Conservation (phyloP, 2,797 vertebrate genomes). For the Chelmon rostratus region DNA sequence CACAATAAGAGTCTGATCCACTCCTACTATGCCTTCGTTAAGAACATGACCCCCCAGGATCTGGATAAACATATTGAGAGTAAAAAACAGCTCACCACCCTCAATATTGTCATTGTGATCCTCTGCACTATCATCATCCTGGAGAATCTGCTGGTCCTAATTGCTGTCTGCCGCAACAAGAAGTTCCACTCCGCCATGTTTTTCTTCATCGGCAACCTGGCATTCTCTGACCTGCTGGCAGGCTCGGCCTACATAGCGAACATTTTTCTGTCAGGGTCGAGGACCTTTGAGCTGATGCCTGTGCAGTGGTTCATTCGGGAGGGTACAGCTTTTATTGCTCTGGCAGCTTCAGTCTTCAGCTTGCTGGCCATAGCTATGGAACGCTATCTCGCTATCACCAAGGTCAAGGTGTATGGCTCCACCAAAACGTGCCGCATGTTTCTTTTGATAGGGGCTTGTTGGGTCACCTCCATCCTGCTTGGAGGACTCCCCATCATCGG, state of each 20-base stretch:
- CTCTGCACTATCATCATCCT: constrained; percentile 93
- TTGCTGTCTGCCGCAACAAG: constrained; percentile 93
- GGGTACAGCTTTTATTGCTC: constrained; percentile 93
- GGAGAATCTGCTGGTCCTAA: constrained; percentile 94
- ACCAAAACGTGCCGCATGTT: constrained; percentile 94
- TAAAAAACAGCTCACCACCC: constrained; percentile 58
- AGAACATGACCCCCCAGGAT: constrained; percentile 75
- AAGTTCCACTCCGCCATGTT: constrained; percentile 98
- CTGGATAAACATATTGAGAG: background rate
- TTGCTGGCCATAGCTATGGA: constrained; percentile 96
- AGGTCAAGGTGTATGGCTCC: constrained; percentile 93
- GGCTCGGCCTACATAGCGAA: constrained; percentile 95
- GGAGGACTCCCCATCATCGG: constrained; percentile 95
- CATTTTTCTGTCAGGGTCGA: constrained; percentile 89
- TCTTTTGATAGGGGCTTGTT: constrained; percentile 94
- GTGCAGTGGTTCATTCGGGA: constrained; percentile 96
- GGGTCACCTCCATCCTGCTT: constrained; percentile 91
- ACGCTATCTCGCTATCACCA: constrained; percentile 93
- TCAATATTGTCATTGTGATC: constrained; percentile 86
- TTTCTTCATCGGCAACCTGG: constrained; percentile 96
- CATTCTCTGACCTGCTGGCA: constrained; percentile 93
- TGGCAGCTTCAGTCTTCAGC: constrained; percentile 96
- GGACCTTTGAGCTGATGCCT: constrained; percentile 88
- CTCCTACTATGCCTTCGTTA: constrained; percentile 90
- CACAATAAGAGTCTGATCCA: constrained; percentile 87